Base-by-base conservation (phyloP, 2,797 vertebrate genomes). In the Capromys pilorides region DNA sequence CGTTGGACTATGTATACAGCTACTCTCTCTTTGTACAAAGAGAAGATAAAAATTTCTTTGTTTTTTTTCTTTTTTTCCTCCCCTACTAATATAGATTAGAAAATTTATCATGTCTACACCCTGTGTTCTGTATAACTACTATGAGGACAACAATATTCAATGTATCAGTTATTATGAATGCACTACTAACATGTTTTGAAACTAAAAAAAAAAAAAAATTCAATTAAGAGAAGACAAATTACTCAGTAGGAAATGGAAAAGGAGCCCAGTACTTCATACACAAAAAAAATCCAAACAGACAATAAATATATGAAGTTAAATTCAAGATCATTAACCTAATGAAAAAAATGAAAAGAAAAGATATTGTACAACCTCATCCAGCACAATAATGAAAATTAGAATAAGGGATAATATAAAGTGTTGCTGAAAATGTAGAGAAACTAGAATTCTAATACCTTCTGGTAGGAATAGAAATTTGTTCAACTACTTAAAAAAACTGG, bases 251-350 rank as follows among this genome's bases (percentile, higher is more conserved):
- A 33, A 57, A 73, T 54, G 21, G 36, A 51, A 49, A 67, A 90
- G 75, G 75, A 73, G 4, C 93, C 49, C 84, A 94, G 83, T 26
- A 49, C 14, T 85, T 94, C n/a, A 59, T 67, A 9, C n/a, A 62
- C 33, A 49, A 91, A 80, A 90, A 92, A 91, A 66, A 36, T 19
- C 39, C 39, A 85, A 45, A 2, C 26, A 71, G 73, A 9, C 39
- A 89, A 59, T 81, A 95, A 95, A 85, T 45, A 79, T 7, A 69
- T 22, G 18, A 80, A 95, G 91, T 93, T 31, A 81, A 51, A 31
- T 26, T 93, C 69, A 78, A 22, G 3, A 12, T 95, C 39, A 64
- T 49, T 84, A 73, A 41, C 57, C 36, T 88, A 93, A 86, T 12
- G 11, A 10, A 90, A 94, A 92, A 66, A 84, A 94, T 45, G 45